phyloP scores from a whole-genome alignment of 2,888 invertebrate genomes.

The Diplazon laetatorius region DNA sequence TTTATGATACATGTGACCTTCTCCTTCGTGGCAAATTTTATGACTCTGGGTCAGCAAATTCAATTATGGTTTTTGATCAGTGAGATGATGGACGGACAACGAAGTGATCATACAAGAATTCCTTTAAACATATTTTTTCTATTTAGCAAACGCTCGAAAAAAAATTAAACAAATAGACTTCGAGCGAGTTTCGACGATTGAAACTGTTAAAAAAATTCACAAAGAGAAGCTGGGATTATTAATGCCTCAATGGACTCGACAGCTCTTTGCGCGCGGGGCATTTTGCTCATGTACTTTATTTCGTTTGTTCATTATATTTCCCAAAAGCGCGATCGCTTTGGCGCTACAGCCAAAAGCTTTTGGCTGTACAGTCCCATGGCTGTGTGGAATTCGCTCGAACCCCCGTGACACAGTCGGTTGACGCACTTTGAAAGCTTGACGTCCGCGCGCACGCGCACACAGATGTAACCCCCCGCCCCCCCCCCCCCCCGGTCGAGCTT shows the following conservation, averaged over 20 bases:
- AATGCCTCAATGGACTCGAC: background rate
- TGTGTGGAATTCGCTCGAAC: constrained; percentile 32
- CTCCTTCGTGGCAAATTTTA: too few relatives aligned
- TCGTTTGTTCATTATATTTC: constrained; percentile 25
- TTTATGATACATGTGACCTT: too few relatives aligned
- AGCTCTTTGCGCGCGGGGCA: background rate
- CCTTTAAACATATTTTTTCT: too few relatives aligned
- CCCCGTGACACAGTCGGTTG: constrained; percentile 41
- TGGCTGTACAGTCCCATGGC: background rate
- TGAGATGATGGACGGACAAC: too few relatives aligned
- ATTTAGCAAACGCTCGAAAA: too few relatives aligned
- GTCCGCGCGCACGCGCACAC: too few relatives aligned
- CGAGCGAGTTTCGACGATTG: background rate
- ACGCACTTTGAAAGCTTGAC: constrained; percentile 40
- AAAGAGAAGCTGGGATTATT: background rate
- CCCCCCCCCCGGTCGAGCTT: too few relatives aligned
- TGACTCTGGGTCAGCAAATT: too few relatives aligned
- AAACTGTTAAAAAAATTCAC: background rate
- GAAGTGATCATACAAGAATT: too few relatives aligned
- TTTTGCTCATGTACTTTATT: background rate
- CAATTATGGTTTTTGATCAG: too few relatives aligned
- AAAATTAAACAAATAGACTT: background rate
- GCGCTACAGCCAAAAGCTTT: constrained; percentile 4
- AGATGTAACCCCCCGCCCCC: constrained; percentile 20
- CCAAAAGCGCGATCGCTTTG: background rate